phyloP scores from a whole-genome alignment of 2,888 invertebrate species.

The Toxonevra muliebris region DNA sequence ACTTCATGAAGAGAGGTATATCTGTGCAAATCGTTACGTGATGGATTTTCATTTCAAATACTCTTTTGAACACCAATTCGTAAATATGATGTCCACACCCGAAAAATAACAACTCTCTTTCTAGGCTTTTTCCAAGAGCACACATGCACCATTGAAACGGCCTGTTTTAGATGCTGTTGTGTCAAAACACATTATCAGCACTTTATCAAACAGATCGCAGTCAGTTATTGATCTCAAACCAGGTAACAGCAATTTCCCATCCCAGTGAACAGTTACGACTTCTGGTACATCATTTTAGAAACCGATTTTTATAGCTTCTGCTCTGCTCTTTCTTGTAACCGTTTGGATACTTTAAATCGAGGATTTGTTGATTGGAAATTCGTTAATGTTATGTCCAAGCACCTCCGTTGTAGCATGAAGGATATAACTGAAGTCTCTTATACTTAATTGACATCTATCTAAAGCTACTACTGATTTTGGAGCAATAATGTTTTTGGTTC shows the following conservation, averaged over 20 bases:
- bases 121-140: too few species aligned
- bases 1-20: too few species aligned
- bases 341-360: constrained; percentile 48
- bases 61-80: too few species aligned
- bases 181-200: constrained; percentile 44
- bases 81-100: too few species aligned
- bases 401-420: constrained; percentile 43
- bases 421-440: constrained; percentile 44
- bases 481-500: constrained; percentile 45
- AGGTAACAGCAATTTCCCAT: too few species aligned
- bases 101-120: too few species aligned
- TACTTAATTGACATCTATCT: constrained; percentile 40
- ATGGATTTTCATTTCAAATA: too few species aligned
- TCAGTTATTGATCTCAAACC: constrained; percentile 34
- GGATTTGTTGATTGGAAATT: constrained; percentile 49
- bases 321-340: too few species aligned
- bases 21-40: too few species aligned
- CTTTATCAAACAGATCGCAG: constrained; percentile 41
- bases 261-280: too few species aligned
- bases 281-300: too few species aligned
- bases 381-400: constrained; percentile 42
- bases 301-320: too few species aligned
- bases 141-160: constrained; percentile 33
- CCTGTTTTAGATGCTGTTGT: constrained; percentile 46
- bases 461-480: constrained; percentile 38